Conservation (phyloP, 2,797 vertebrate genomes). For the Sebastes kiyomatsui region DNA sequence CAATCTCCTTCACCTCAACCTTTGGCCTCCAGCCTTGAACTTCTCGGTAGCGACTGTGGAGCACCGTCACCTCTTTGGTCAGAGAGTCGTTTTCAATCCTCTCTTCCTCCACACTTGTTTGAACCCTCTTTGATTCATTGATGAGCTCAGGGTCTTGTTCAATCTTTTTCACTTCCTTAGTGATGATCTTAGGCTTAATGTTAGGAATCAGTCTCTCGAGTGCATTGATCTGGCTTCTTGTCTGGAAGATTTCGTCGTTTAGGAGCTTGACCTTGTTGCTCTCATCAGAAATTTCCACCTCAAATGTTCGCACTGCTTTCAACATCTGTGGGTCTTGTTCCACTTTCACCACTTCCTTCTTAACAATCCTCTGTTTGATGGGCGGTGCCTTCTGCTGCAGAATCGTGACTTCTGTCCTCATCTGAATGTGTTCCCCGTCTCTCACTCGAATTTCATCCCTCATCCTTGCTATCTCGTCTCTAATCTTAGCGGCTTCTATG, state of each 20-base stretch:
- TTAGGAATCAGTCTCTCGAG: slow-evolving; percentile 89
- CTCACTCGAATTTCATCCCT: slow-evolving; percentile 77
- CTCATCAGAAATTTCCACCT: slow-evolving; percentile 87
- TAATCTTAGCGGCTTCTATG: slow-evolving; percentile 83
- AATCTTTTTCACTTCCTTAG: slow-evolving; percentile 92
- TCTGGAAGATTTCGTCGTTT: slow-evolving; percentile 83
- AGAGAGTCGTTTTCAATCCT: slow-evolving; percentile 77
- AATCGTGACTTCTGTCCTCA: slow-evolving; percentile 86
- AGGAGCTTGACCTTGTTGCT: slow-evolving; percentile 77
- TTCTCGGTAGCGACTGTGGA: slow-evolving; percentile 80
- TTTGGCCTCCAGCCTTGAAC: slow-evolving; percentile 83
- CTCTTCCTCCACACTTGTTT: slow-evolving; percentile 82
- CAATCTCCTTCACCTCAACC: slow-evolving; percentile 91
- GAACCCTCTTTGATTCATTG: slow-evolving; percentile 83
- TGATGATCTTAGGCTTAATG: slow-evolving; percentile 90
- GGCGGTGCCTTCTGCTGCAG: slow-evolving; percentile 88
- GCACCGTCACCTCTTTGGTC: slow-evolving; percentile 75
- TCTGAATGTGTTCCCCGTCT: slow-evolving; percentile 79
- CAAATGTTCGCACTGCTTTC: slow-evolving; percentile 82
- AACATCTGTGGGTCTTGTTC: slow-evolving; percentile 92
- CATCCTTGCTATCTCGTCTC: slow-evolving; percentile 82
- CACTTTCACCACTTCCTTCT: slow-evolving; percentile 93
- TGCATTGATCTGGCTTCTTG: slow-evolving; percentile 85
- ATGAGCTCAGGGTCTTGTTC: slow-evolving; percentile 91
- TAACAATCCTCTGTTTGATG: slow-evolving; percentile 90